Evolutionary conservation across 2,797 vertebrate genomes (phyloP).

Genomic region (Takifugu rubripes): DNA sequence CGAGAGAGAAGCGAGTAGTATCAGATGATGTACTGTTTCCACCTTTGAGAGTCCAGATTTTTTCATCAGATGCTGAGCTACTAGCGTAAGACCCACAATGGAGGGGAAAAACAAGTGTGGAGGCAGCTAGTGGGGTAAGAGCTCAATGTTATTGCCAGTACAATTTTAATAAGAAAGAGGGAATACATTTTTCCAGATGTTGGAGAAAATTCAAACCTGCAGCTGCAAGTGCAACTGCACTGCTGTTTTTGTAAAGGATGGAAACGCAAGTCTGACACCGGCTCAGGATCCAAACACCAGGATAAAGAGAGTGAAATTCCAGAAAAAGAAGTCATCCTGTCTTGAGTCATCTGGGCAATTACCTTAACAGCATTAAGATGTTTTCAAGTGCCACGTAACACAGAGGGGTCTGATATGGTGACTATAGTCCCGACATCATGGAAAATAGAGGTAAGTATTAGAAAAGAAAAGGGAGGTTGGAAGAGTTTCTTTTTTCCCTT

Average conservation of each 20-base stretch:
- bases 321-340: conserved; percentile 32
- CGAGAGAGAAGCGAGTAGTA: background rate
- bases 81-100: conserved; percentile 37
- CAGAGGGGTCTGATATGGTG: conserved; percentile 22
- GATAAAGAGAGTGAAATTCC: conserved; percentile 25
- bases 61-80: conserved; percentile 37
- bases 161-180: conserved; percentile 43
- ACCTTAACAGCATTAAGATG: conserved; percentile 39
- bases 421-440: conserved; percentile 45
- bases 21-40: conserved; percentile 41
- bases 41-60: conserved; percentile 37
- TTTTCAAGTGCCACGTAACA: conserved; percentile 36
- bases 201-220: conserved; percentile 41
- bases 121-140: conserved; percentile 33
- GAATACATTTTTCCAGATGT: conserved; percentile 61
- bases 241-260: conserved; percentile 42
- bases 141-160: conserved; percentile 46
- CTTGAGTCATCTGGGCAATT: conserved; percentile 41
- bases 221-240: conserved; percentile 58
- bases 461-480: conserved; percentile 29
- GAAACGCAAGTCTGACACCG: conserved; percentile 53
- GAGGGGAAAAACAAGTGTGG: conserved; percentile 31
- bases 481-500: conserved; percentile 32
- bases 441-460: conserved; percentile 52
- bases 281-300: conserved; percentile 28